phyloP scores from a whole-genome alignment of 2,888 invertebrate genomes.

The Drosophila tanythrix region DNA sequence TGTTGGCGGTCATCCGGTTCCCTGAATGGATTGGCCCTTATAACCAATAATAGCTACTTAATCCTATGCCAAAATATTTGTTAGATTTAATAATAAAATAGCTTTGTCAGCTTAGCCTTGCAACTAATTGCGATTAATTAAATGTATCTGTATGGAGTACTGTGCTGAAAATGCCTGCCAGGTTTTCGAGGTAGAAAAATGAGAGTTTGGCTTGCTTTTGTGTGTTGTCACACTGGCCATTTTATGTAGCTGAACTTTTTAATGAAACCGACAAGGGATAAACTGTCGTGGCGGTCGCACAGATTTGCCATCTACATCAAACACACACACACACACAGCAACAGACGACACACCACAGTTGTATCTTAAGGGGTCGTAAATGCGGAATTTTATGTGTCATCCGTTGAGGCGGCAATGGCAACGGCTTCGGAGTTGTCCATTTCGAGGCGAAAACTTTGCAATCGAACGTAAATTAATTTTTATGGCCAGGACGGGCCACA shows the following conservation, averaged over 20 bases:
- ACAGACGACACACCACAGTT: slow-evolving; percentile 9
- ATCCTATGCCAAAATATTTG: not conserved
- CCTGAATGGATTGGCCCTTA: not conserved
- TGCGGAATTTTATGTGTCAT: slow-evolving; percentile 77
- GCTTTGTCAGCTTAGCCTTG: not conserved
- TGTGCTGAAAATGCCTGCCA: not conserved
- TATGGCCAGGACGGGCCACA: slow-evolving; percentile 49
- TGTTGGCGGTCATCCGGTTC: slow-evolving; percentile 46
- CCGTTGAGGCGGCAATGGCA: slow-evolving; percentile 31
- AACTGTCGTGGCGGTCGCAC: slow-evolving; percentile 22
- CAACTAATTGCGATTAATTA: not conserved
- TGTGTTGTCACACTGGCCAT: slow-evolving; percentile 11
- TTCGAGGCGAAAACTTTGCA: slow-evolving; percentile 65
- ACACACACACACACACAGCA: slow-evolving; percentile 33
- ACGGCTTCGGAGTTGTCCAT: slow-evolving; percentile 23
- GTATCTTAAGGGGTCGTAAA: slow-evolving; percentile 70
- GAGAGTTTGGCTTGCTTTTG: not conserved
- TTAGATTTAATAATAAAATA: slow-evolving; percentile 4
- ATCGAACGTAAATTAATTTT: slow-evolving; percentile 79
- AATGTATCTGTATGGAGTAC: not conserved
- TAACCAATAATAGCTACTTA: not conserved
- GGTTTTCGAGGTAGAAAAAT: not conserved
- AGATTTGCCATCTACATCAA: slow-evolving; percentile 11
- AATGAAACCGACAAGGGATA: slow-evolving; percentile 50
- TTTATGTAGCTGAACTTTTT: slow-evolving; percentile 42